phyloP scores from a whole-genome alignment of 92 coral and sea anemone species.

The Paramuricea clavata region DNA sequence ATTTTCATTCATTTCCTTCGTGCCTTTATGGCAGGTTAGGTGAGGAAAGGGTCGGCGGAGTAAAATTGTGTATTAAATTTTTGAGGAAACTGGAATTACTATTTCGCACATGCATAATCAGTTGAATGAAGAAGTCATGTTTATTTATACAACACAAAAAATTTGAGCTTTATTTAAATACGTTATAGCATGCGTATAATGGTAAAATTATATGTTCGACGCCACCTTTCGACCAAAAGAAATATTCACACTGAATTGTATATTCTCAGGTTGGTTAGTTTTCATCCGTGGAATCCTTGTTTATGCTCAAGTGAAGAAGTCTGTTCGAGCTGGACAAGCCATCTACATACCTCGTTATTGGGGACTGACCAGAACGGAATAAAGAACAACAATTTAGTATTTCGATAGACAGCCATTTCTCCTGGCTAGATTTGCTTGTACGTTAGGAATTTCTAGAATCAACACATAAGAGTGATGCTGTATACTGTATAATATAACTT shows the following conservation, averaged over 20 bases:
- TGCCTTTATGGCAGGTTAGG: too few relatives aligned
- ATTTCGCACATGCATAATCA: too few relatives aligned
- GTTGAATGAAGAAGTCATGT: too few relatives aligned
- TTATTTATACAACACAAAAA: too few relatives aligned
- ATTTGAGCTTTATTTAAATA: too few relatives aligned
- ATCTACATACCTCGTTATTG: slow-evolving; percentile 76
- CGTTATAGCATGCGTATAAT: background rate
- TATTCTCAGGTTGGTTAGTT: slow-evolving; percentile 83
- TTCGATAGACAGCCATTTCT: background rate
- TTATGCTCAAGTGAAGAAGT: slow-evolving; percentile 83
- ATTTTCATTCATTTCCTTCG: too few relatives aligned
- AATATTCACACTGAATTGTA: background rate
- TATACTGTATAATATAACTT: background rate
- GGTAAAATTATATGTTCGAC: background rate
- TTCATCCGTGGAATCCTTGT: slow-evolving; percentile 92
- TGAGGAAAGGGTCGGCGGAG: too few relatives aligned
- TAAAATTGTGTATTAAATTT: too few relatives aligned
- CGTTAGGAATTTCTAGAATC: background rate
- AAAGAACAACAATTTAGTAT: background rate
- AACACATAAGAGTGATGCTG: background rate
- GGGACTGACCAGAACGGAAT: slow-evolving; percentile 68
- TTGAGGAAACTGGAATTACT: too few relatives aligned
- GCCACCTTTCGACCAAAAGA: background rate
- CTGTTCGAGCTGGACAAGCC: slow-evolving; percentile 80
- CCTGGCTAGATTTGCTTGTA: background rate